Base-by-base conservation (phyloP, 1,140 invertebrate species). In the Cydia amplana region DNA sequence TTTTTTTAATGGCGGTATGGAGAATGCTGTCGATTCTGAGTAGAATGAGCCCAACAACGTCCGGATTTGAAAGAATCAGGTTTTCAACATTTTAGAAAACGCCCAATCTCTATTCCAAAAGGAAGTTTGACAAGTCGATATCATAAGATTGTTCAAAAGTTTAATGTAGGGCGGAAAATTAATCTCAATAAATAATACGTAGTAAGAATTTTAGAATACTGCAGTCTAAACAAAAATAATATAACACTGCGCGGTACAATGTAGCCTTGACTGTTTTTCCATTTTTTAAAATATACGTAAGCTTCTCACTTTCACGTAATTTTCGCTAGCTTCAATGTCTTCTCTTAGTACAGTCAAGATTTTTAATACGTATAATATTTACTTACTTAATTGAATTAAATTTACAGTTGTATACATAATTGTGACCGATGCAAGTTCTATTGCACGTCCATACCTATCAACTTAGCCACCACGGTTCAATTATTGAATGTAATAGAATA, bases 241-340 rank as follows among this genome's bases (percentile, higher is more conserved):
- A 7, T 55, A 55, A 55, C 51, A 18, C 16, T 55, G 43, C 10
- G 6, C 51, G 6, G 4, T 55, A 6, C 51, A n/a, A n/a, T 55
- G n/a, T 9, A 55, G 16, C 12, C 51, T 18, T n/a, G 5, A n/a
- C n/a, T 55, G 10, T 18, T 18, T n/a, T 55, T 18, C n/a, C 51
- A 18, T 55, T 55, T 55, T 18, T n/a, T 55, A 55, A 55, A 55
- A 55, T 55, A 55, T 23, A 60, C 55, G 18, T 60, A 10, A 7
- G 16, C 51, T 16, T 55, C n/a, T 23, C 20, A 23, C 9, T 23
- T 23, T 60, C 55, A 60, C 55, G 23, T 9, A 9, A 60, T 60
- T 60, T 60, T n/a, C n/a, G n/a, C 51, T 18, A 55, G 51, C 51
- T 46, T 46, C 49, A 51, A 51, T n/a, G n/a, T n/a, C n/a, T 51